Base-by-base conservation (phyloP, 2,797 vertebrate genomes). In the Acipenser oxyrinchus region DNA sequence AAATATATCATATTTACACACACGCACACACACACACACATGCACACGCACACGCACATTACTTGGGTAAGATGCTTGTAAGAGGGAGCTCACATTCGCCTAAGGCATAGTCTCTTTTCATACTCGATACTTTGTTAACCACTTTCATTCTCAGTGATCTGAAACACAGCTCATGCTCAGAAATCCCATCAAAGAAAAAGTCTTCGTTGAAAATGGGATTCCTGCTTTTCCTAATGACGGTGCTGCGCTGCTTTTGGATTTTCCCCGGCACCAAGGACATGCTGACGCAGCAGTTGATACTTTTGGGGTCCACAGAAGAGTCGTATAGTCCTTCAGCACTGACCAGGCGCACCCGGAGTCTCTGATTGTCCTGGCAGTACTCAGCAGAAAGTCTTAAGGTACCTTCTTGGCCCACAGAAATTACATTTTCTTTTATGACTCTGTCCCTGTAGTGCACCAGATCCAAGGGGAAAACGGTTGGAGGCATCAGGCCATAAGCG, bases 181-280 rank as follows among this genome's bases (percentile, higher is more conserved):
- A 74, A 68, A 96, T 80, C 2, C 87, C 77, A 3, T 95, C 91
- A 63, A 96, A 93, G 84, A 94, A 94, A 76, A 94, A 94, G 82
- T 97, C 95, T 82, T 95, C 92, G 59, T 94, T 95, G 69, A 95
- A 92, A 72, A 93, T 91, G 0, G 93, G 93, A 76, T 92, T 91
- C 23, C 86, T 87, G 77, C 95, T 95, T 70, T 87, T 92, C 74
- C 90, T 87, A 70, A 96, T 91, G 65, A 93, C 85, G 0, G 90
- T 91, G 83, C 92, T 91, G 67, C 89, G 88, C 65, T 91, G 93
- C 76, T 90, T 93, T 81, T 93, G 92, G 37, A 87, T 57, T 73
- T 93, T 91, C 48, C 93, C 93, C 0, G 89, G 87, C 73, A 86
- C 70, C 59, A 96, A 85, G 2, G 88, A 85, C 58, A 97, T 85